A percentile compares a stretch with the other conserved stretches of the same genome.
These are phyloP conservation scores for Nixonia krombeini DNA, from an alignment of 1,140 invertebrate genomes.

Conservation along the genomic window DNA sequence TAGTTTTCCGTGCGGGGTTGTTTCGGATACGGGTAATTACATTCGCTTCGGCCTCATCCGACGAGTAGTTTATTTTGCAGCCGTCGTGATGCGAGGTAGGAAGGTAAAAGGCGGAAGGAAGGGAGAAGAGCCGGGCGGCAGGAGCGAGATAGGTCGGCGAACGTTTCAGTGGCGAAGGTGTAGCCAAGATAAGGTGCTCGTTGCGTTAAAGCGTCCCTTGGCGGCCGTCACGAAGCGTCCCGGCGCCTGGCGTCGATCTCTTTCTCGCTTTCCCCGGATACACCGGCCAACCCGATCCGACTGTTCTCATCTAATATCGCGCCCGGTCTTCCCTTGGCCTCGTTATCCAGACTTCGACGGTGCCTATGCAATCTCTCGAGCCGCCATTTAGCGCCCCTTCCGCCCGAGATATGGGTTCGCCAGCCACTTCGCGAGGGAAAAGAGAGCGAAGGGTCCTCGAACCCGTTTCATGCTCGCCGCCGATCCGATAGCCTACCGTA, in stretches of 20 bases:
- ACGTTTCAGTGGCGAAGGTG: slow-evolving; percentile 57
- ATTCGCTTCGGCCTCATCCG: slow-evolving; percentile 49
- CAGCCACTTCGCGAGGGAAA: slow-evolving; percentile 14
- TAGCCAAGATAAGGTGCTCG: slow-evolving; percentile 68
- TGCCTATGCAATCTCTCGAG: slow-evolving; percentile 36
- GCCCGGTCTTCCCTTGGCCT: slow-evolving; percentile 27
- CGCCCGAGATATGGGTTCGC: background rate
- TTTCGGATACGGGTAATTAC: slow-evolving; percentile 53
- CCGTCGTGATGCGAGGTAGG: slow-evolving; percentile 9
- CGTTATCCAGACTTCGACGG: slow-evolving; percentile 54
- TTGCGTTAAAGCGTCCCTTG: slow-evolving; percentile 68
- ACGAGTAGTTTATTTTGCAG: slow-evolving; percentile 51
- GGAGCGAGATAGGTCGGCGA: slow-evolving; percentile 58
- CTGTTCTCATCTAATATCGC: slow-evolving; percentile 14
- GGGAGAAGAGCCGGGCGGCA: too few species aligned
- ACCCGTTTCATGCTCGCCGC: slow-evolving; percentile 25
- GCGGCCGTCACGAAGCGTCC: slow-evolving; percentile 56
- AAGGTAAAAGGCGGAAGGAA: slow-evolving; percentile 13
- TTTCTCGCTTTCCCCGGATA: slow-evolving; percentile 9
- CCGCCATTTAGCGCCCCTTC: background rate
- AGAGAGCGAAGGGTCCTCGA: slow-evolving; percentile 30
- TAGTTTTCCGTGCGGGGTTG: slow-evolving; percentile 14
- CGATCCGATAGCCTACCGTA: slow-evolving; percentile 31
- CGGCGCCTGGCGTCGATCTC: too few species aligned
- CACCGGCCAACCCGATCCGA: slow-evolving; percentile 17